Evolutionary conservation across 2,113 vertebrate species (phyloP), one percentile per base, ranked within the genome.

Genomic region (Pygoscelis antarcticus): DNA sequence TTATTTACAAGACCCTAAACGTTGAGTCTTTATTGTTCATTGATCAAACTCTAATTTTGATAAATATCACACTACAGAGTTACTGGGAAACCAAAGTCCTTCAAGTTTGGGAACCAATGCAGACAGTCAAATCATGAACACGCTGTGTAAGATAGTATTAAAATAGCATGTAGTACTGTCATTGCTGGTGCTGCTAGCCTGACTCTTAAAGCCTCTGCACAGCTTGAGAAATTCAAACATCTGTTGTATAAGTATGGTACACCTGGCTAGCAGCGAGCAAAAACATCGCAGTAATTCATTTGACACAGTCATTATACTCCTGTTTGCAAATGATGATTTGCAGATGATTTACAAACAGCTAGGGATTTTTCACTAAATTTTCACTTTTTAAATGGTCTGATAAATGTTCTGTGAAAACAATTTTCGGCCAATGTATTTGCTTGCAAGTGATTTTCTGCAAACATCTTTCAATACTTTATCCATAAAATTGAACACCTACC

Each of bases 291-390:
- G 84, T 95, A 97, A 96, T 96, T 97, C 94, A 94, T 92, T 93
- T 96, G 95, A 92, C 89, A 95, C 78, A 95, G 83, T 82, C 83
- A 79, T 97, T 94, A 93, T 94, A 94, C 78, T 97, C 89, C 93
- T 91, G 95, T 97, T 97, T 95, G 94, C 81, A 96, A 96, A 97
- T 95, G 93, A 94, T 89, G 90, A 97, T 97, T 97, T 97, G 95
- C 94, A 97, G 93, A 96, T 96, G 93, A 95, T 96, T 97, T 97
- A 97, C 83, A 96, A 96, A 97, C 81, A 97, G 94, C 91, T 87
- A 91, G 58, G 89, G 94, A 93, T 96, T 96, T 97, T 97, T 96
- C 96, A 96, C 84, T 97, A 96, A 97, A 96, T 97, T 97, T 96
- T 96, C 95, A 95, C 95, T 94, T 95, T 97, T 96, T 83, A 95